phyloP scores from a whole-genome alignment of 2,888 invertebrate genomes.

The Eupsilia transversa region DNA sequence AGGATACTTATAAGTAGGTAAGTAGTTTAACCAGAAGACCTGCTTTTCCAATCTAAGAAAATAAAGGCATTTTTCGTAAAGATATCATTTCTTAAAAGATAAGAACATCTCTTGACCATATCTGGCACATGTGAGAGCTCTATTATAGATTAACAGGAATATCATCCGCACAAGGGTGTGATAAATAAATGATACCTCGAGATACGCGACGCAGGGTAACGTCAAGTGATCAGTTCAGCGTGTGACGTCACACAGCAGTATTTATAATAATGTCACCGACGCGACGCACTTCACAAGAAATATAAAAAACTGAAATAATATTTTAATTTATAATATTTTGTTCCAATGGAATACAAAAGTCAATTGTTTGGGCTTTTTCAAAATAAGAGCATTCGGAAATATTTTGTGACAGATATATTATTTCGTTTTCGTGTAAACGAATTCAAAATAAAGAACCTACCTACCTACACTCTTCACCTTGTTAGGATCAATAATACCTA shows the following conservation, averaged over 20 bases:
- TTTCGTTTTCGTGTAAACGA: neutral
- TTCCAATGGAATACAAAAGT: neutral
- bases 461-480: neutral
- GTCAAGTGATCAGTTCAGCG: constrained; percentile 49
- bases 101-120: neutral
- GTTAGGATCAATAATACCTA: neutral
- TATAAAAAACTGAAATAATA: neutral
- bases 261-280: constrained; percentile 32
- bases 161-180: neutral
- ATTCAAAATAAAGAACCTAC: neutral
- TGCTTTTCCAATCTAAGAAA: neutral
- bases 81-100: neutral
- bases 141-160: neutral
- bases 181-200: constrained; percentile 46
- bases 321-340: neutral
- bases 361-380: neutral
- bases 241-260: neutral
- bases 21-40: neutral
- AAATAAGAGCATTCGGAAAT: neutral
- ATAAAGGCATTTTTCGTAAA: neutral
- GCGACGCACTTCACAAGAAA: neutral
- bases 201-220: constrained; percentile 39
- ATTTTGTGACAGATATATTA: too few species aligned
- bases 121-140: neutral
- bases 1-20: neutral